These are phyloP conservation scores for Aphelenchoides besseyi DNA, from an alignment of 1,140 invertebrate genomes.

Conservation along the genomic window DNA sequence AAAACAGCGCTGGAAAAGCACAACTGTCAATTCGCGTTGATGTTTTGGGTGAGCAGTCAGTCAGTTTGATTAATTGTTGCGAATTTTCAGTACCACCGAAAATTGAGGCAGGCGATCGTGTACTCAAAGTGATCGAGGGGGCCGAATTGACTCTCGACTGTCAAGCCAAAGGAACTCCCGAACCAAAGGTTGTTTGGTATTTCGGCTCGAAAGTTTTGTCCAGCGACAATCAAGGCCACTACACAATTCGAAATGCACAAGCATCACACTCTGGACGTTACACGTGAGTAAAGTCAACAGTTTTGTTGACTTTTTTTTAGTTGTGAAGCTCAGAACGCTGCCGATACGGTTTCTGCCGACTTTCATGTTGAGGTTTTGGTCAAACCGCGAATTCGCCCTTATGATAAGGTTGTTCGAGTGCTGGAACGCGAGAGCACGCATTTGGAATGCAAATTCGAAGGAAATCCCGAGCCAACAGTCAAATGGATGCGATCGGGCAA, in stretches of 20 bases:
- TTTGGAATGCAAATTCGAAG: conserved; percentile 56
- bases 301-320: conserved; percentile 32
- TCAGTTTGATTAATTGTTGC: background rate
- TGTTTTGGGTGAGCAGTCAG: conserved; percentile 38
- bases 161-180: conserved; percentile 78
- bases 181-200: conserved; percentile 79
- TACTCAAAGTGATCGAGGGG: conserved; percentile 47
- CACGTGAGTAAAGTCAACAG: background rate
- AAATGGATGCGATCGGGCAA: conserved; percentile 56
- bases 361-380: conserved; percentile 52
- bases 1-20: conserved; percentile 40
- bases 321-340: conserved; percentile 57
- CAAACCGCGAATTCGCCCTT: conserved; percentile 38
- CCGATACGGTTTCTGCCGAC: conserved; percentile 49
- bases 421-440: conserved; percentile 51
- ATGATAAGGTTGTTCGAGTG: conserved; percentile 37
- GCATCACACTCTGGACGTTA: conserved; percentile 1
- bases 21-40: conserved; percentile 36
- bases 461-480: conserved; percentile 53
- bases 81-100: conserved; percentile 63
- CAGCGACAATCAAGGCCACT: background rate
- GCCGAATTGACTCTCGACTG: conserved; percentile 66
- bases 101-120: conserved; percentile 53
- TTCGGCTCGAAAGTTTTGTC: conserved; percentile 1
- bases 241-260: background rate